Evolutionary conservation across 2,113 vertebrate genomes (phyloP), one percentile per base, ranked within the genome.

Genomic region (Castor canadensis): DNA sequence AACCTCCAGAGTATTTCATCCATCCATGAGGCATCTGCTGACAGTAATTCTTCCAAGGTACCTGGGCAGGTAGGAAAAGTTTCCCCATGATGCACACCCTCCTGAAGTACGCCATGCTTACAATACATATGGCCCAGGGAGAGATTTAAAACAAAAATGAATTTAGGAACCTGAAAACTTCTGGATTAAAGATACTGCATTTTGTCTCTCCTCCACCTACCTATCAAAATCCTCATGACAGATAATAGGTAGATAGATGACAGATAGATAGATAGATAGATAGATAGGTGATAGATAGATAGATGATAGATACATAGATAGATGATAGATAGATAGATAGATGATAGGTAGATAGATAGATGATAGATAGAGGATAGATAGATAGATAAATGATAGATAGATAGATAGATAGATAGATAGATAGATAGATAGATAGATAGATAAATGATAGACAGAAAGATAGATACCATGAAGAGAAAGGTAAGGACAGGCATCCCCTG

Each of bases 111-210:
- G 10, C n/a, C 28, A 49, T 38, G 52, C n/a, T n/a, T 30, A 72
- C 3, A 9, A 64, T 49, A 38, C 30, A 12, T 79, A 32, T 30
- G 83, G 22, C n/a, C 40, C n/a, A 30, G n/a, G 26, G 24, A 49
- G 32, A 67, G 60, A 52, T 19, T 87, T 22, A 32, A 80, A 66
- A 85, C 89, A 88, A 93, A 95, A 96, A 93, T 91, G 30, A 84
- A 85, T 60, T 66, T 38, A 67, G 26, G 38, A 71, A 66, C 52
- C 22, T 30, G 11, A 90, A 92, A 40, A 82, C 12, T 64, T 81
- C 10, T 69, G 28, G 13, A n/a, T 13, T 76, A 28, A 96, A 89
- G 56, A 71, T 12, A 64, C 2, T 22, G 1, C 15, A 45, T 4
- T 45, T 43, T 64, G 11, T 73, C 45, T 85, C 22, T 85, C 45